Evolutionary conservation across 2,113 vertebrate genomes (phyloP).

Genomic region (Microtus ochrogaster): DNA sequence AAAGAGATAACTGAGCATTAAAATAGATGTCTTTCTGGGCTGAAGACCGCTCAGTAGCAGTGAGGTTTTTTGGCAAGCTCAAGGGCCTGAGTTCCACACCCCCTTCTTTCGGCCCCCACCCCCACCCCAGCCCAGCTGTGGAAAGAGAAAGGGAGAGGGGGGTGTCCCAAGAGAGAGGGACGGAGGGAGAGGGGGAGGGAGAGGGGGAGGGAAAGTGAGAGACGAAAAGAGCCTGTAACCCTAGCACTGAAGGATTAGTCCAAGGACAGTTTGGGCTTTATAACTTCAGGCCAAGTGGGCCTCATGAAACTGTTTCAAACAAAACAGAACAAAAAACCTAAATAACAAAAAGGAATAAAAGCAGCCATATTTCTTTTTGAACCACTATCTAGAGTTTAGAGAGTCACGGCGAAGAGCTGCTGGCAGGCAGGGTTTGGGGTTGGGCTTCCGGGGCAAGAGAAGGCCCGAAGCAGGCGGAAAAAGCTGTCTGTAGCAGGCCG

Average conservation of each 20-base stretch:
- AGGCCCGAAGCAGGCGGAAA: background rate
- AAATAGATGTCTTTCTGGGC: background rate
- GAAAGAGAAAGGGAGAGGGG: background rate
- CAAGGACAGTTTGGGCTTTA: background rate
- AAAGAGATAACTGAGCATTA: background rate
- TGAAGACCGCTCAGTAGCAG: background rate
- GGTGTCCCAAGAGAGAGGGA: background rate
- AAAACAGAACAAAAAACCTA: background rate
- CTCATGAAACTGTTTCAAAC: background rate
- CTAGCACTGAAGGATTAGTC: background rate
- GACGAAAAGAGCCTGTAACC: background rate
- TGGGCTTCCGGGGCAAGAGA: background rate
- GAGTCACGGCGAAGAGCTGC: background rate
- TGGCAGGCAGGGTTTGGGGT: background rate
- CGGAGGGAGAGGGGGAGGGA: background rate
- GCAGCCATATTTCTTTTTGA: background rate
- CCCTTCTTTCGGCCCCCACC: too few relatives aligned
- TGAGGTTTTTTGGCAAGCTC: background rate
- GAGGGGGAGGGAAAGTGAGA: background rate
- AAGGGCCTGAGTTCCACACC: background rate
- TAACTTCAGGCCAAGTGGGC: background rate
- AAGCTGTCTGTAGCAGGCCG: background rate
- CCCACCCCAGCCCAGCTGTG: background rate
- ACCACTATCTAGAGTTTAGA: background rate
- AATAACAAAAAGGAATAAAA: background rate